Evolutionary conservation across 2,888 invertebrate genomes (phyloP), one percentile per base, ranked within the genome.

Genomic region (Sinotaia quadrata): DNA sequence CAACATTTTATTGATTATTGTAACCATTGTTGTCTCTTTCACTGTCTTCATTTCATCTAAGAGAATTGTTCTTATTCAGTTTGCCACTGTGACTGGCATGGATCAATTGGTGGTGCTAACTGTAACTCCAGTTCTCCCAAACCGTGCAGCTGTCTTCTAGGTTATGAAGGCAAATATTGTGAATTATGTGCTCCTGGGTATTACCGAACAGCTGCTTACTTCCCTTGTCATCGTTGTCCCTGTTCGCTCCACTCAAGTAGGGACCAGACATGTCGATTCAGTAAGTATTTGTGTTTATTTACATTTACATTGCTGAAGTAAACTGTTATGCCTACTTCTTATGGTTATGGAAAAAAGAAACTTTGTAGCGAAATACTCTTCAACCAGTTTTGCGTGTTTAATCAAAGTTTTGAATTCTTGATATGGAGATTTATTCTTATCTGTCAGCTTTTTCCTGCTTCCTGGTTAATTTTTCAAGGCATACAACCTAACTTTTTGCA

Each of bases 171-270:
- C 2, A 52, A 75, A n/a, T 82, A 81, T 68, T 85, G 84, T 72
- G 81, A 84, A 61, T 44, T 69, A 10, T 85, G 84, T 71, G 68
- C 68, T 0, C 71, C 72, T 12, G 79, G 80, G 0, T 81, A 66
- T 62, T 85, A 83, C 72, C 73, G 81, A 33, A 74, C 76, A 5
- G 71, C 73, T 2, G 72, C 73, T 5, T 65, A 73, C 27, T 68
- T 76, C 60, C 81, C 81, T 1, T 85, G 84, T 61, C 79, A 79
- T 37, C 56, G 51, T 1, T 85, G 84, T 71, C 84, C 84, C 0
- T 85, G 84, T 73, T 69, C 72, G 21, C 18, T 15, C 0, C 59
- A 67, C n/a, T 60, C 71, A 2, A 79, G 80, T 1, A n/a, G 34
- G 4, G 69, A 71, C 8, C 72, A 75, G 15, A 67, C 72, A 8